Base-by-base conservation (phyloP, 2,797 vertebrate species). In the Pampus argenteus region DNA sequence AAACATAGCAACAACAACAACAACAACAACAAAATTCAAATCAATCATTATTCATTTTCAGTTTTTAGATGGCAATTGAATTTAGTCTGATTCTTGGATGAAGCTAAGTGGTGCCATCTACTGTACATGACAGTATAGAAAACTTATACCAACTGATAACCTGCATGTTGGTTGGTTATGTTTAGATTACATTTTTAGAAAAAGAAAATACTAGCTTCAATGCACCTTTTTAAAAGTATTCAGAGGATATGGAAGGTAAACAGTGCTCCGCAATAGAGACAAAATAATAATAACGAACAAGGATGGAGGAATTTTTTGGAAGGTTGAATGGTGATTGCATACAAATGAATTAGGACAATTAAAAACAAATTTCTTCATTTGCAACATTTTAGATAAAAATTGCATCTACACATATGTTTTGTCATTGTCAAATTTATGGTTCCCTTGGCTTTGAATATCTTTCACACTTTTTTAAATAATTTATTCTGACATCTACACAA, bases 31-130 rank as follows among this genome's bases (percentile, higher is more conserved):
- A n/a, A n/a, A n/a, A n/a, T n/a, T n/a, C n/a, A n/a, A n/a, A n/a
- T n/a, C n/a, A n/a, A n/a, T n/a, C n/a, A n/a, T n/a, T n/a, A n/a
- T n/a, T n/a, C n/a, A n/a, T n/a, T n/a, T n/a, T n/a, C n/a, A n/a
- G n/a, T n/a, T n/a, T n/a, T n/a, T n/a, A n/a, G n/a, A n/a, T n/a
- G n/a, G n/a, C n/a, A n/a, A n/a, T n/a, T n/a, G n/a, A n/a, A n/a
- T n/a, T n/a, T n/a, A n/a, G n/a, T 4, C 48, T 36, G 38, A 45
- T 60, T 52, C 40, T 48, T 62, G 51, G 22, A 47, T 62, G 52
- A 76, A 77, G 78, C 34, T 47, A 56, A 60, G 28, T 60, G 26
- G 69, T 57, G 34, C 80, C 69, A 44, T 26, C 71, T 73, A 45
- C 23, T 26, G 49, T 15, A 13, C 15, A 49, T 5, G 56, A 65